Evolutionary conservation across 2,888 invertebrate species (phyloP), one percentile per base, ranked within the genome.

Genomic region (Ernsta delagoae): DNA sequence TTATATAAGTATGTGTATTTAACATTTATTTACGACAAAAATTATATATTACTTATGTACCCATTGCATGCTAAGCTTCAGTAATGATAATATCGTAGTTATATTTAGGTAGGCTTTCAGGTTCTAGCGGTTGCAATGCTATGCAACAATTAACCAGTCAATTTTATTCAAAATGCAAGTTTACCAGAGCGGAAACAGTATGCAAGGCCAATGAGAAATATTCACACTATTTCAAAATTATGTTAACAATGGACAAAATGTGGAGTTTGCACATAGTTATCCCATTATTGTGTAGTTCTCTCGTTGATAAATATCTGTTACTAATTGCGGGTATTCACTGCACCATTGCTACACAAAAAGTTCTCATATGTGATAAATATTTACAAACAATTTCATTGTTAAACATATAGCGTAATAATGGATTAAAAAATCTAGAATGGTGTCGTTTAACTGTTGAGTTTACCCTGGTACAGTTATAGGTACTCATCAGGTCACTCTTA

Each of bases 141-240:
- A 31, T 75, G 75, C 77, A 76, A 78, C 76, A 70, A 70, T 74
- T 70, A 69, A 68, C 54, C 74, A 63, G 67, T 75, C 72, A 75
- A 71, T 74, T 75, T 75, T 67, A 62, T 16, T 39, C 64, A 65
- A 69, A 56, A 71, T 24, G 71, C 16, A 45, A 73, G 77, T 70
- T 81, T 83, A 84, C 74, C 77, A 85, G 87, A 86, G 84, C 86
- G 78, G 75, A 72, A 76, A 63, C 70, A 74, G 76, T 76, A 74
- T 16, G 75, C 81, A 87, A 86, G 83, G 84, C 77, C 81, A 74
- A 61, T 71, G 31, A 64, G 72, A 72, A 75, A 62, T 61, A 56
- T 61, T 62, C 60, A 60, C 50, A 50, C 54, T 68, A 45, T 68
- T 68, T 62, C 67, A 68, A 68, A 68, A 68, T 62, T 67, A 7